Percentiles rank a stretch among this genome's conserved stretches.
Conservation (phyloP, 1,140 invertebrate species). For the Bombus cullumanus region DNA sequence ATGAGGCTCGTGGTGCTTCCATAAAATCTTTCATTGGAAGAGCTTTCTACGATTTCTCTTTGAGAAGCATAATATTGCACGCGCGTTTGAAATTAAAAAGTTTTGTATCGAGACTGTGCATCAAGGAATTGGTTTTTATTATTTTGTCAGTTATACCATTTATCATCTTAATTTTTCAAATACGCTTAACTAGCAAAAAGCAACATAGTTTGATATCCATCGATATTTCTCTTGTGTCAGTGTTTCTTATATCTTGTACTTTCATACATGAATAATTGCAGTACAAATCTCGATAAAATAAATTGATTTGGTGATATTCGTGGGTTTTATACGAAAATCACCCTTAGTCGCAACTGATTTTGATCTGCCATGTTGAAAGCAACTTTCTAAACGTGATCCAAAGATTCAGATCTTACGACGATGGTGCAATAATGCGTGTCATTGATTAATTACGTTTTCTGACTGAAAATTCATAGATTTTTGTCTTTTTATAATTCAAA, state of each 20-base stretch:
- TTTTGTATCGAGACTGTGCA: background rate
- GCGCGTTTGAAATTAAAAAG: background rate
- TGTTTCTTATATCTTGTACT: no score
- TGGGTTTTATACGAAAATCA: background rate
- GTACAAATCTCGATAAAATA: background rate
- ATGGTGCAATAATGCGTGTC: background rate
- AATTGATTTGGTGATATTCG: no score
- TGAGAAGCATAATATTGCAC: background rate
- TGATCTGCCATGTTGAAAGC: background rate
- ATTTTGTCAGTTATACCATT: background rate
- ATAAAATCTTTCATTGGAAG: conserved; percentile 48
- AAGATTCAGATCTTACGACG: background rate
- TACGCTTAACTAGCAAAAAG: background rate
- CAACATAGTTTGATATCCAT: background rate
- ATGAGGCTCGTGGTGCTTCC: conserved; percentile 60
- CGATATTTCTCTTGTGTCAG: background rate
- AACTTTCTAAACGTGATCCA: conserved; percentile 17
- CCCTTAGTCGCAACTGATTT: background rate
- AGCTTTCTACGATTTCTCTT: conserved; percentile 32
- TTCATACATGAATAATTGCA: no score
- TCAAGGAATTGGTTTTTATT: no score
- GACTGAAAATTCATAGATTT: background rate
- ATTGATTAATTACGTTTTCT: conserved; percentile 27
- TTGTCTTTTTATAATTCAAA: no score
- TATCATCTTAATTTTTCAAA: no score